Evolutionary conservation across 2,113 vertebrate genomes (phyloP).

Genomic region (Lepus europaeus): DNA sequence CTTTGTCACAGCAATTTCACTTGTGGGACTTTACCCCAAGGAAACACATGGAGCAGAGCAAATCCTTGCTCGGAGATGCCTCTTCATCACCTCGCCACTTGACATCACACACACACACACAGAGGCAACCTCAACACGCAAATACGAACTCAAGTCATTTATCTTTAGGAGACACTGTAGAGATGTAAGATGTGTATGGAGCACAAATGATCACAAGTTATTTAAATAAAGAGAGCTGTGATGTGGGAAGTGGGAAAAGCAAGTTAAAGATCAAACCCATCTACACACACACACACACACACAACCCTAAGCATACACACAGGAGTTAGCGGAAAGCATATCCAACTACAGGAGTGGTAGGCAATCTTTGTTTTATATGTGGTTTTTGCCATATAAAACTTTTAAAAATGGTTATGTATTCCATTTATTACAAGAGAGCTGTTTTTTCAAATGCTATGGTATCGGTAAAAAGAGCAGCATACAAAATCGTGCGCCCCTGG

Average conservation of each 20-base stretch:
- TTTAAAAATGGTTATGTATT: not conserved
- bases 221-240: not conserved
- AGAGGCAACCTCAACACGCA: not conserved
- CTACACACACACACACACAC: not conserved
- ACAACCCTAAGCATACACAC: not conserved
- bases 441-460: not conserved
- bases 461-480: not conserved
- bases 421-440: not conserved
- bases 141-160: not conserved
- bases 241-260: not conserved
- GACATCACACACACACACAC: not conserved
- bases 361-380: not conserved
- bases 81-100: conserved; percentile 6
- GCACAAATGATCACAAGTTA: not conserved
- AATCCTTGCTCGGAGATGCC: not conserved
- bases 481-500: not conserved
- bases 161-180: not conserved
- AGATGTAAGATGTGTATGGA: not conserved
- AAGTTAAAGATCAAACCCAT: not conserved
- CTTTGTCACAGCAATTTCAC: not conserved
- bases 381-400: not conserved
- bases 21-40: not conserved
- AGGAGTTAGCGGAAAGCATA: not conserved
- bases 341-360: not conserved
- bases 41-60: not conserved